Evolutionary conservation across 2,888 invertebrate genomes (phyloP).

Genomic region (Callinectes sapidus): DNA sequence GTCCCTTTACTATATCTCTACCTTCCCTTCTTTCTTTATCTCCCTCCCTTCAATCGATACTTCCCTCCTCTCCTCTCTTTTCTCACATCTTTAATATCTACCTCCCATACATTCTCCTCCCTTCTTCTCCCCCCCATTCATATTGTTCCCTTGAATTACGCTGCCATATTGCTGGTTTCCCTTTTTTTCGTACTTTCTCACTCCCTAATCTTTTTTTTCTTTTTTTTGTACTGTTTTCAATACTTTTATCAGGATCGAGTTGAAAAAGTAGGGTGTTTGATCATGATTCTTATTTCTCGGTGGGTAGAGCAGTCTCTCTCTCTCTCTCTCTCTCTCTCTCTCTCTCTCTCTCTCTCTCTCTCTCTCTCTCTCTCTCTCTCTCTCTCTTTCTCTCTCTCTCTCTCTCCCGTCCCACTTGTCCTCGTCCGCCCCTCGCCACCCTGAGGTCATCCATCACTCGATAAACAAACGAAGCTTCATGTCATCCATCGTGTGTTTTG

Average conservation of each 20-base stretch:
- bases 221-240: no score
- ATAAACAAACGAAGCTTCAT: neutral
- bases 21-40: neutral
- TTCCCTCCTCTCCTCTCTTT: neutral
- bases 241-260: no score
- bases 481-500: neutral
- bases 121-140: neutral
- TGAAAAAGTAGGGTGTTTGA: no score
- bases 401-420: neutral
- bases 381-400: neutral
- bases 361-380: neutral
- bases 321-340: neutral
- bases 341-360: neutral
- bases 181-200: no score
- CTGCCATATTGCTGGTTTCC: neutral
- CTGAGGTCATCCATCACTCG: neutral
- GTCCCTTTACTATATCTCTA: neutral
- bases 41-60: no score
- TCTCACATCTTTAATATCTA: neutral
- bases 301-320: neutral
- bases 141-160: neutral
- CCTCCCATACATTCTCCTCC: neutral
- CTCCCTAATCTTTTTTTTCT: no score
- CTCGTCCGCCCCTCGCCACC: neutral
- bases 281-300: no score